phyloP scores from a whole-genome alignment of 2,797 vertebrate genomes.

The Ptychadena robeensis region DNA sequence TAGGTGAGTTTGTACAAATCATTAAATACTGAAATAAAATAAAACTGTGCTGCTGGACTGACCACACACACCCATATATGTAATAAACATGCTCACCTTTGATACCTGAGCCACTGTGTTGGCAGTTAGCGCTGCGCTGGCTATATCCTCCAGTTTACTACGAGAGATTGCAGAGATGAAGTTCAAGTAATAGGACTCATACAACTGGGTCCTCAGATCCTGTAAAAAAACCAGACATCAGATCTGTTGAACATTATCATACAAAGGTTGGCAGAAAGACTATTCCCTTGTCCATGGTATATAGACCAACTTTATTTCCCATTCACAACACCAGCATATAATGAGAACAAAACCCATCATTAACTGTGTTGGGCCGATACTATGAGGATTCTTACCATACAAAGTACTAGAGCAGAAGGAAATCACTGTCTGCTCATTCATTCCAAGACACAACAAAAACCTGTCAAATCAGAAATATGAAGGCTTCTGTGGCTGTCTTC shows the following conservation, averaged over 20 bases:
- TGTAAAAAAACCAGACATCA: conserved; percentile 64
- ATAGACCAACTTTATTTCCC: too few species aligned
- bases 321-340: not conserved
- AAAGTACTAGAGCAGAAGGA: not conserved
- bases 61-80: not conserved
- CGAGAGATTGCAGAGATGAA: conserved; percentile 98
- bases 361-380: not conserved
- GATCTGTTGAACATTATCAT: not conserved
- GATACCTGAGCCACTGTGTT: conserved; percentile 92
- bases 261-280: not conserved
- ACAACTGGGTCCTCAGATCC: conserved; percentile 95
- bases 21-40: too few species aligned
- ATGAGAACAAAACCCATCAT: not conserved
- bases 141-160: conserved; percentile 97
- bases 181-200: conserved; percentile 96
- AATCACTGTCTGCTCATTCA: not conserved
- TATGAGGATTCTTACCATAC: not conserved
- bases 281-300: not conserved
- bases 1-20: too few species aligned
- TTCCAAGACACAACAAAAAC: too few species aligned
- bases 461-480: too few species aligned
- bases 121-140: conserved; percentile 90
- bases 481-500: too few species aligned
- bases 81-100: conserved; percentile 78
- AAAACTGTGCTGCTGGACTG: not conserved